phyloP scores from a whole-genome alignment of 2,888 invertebrate genomes.

The Amblyjoppa proteus region DNA sequence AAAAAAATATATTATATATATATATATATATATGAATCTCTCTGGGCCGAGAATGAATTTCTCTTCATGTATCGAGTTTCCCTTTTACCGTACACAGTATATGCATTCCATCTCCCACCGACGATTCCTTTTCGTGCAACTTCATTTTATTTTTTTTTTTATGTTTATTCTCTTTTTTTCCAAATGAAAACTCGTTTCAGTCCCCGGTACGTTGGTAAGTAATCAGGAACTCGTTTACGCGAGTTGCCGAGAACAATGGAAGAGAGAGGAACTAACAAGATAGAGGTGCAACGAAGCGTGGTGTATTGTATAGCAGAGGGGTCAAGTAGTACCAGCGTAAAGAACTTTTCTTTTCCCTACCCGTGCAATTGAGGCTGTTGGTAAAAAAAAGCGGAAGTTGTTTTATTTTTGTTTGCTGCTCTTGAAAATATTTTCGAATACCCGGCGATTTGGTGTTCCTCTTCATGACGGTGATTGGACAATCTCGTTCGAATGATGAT shows the following conservation, averaged over 20 bases:
- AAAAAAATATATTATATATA: constrained; percentile 19
- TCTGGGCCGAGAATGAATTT: constrained; percentile 37
- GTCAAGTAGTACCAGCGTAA: constrained; percentile 24
- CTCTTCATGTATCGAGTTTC: constrained; percentile 44
- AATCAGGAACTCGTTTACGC: constrained; percentile 49
- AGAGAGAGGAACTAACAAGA: constrained; percentile 34
- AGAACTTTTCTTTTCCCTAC: constrained; percentile 8
- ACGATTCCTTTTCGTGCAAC: background rate
- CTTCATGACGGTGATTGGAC: background rate
- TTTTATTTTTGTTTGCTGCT: background rate
- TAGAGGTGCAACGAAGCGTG: constrained; percentile 17
- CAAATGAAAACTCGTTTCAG: constrained; percentile 26
- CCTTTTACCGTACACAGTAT: constrained; percentile 10
- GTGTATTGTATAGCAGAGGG: constrained; percentile 21
- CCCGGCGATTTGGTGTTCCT: constrained; percentile 5
- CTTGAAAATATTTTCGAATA: background rate
- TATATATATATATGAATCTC: constrained; percentile 31
- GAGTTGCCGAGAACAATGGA: constrained; percentile 41
- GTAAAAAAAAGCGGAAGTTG: background rate
- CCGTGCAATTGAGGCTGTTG: background rate
- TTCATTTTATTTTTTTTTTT: constrained; percentile 4
- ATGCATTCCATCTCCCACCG: constrained; percentile 19
- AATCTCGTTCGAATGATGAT: constrained; percentile 36
- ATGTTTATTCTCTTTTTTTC: background rate
- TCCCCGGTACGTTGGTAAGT: constrained; percentile 29